These are phyloP conservation scores for Oryzias melastigma DNA, from an alignment of 2,113 vertebrate genomes.

Conservation along the genomic window DNA sequence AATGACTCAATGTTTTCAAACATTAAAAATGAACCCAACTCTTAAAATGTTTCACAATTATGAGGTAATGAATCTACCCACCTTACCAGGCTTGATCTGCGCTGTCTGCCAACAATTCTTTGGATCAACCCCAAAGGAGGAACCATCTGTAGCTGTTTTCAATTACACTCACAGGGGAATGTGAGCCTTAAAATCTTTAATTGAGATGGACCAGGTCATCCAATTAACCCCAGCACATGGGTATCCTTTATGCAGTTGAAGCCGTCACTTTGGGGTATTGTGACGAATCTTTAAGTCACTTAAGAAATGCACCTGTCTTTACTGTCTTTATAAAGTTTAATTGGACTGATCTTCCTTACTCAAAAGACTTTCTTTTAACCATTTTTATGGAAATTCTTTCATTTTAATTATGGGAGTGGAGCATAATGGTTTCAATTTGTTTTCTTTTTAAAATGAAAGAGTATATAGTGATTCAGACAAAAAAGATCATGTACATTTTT, in stretches of 20 bases:
- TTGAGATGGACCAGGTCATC: conserved; percentile 81
- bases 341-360: conserved; percentile 57
- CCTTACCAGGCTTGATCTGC: neutral
- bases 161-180: conserved; percentile 66
- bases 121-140: conserved; percentile 69
- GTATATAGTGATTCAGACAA: too few species aligned
- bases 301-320: conserved; percentile 64
- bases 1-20: too few species aligned
- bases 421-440: neutral
- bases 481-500: too few species aligned
- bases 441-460: too few species aligned
- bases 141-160: conserved; percentile 73
- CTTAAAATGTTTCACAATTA: too few species aligned
- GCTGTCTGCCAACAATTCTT: conserved; percentile 74
- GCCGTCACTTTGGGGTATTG: conserved; percentile 74
- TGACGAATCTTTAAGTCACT: conserved; percentile 67
- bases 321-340: conserved; percentile 67
- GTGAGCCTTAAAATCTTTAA: conserved; percentile 76
- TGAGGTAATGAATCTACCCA: too few species aligned
- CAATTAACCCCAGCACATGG: conserved; percentile 78
- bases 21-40: too few species aligned
- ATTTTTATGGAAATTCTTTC: neutral
- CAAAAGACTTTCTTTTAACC: conserved; percentile 14
- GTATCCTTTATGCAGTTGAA: conserved; percentile 64
- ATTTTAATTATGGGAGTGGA: neutral